Percentiles rank a stretch among this genome's conserved stretches.
Evolutionary conservation across 2,113 vertebrate species (phyloP).

Genomic region (Spilogale gracilis): DNA sequence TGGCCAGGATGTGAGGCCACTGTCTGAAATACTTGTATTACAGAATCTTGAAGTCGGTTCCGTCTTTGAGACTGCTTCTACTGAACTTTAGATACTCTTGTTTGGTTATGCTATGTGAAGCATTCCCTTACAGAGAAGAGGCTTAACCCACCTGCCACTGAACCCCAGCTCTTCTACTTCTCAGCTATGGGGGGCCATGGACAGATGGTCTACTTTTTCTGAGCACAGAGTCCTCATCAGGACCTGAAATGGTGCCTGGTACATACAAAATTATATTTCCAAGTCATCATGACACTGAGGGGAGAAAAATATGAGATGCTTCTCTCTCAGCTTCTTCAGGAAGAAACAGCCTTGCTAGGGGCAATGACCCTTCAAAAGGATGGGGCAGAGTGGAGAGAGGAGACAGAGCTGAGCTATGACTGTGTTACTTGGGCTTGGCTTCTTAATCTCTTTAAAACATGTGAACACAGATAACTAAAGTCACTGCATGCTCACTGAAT

Average conservation of each 20-base stretch:
- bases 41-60: background rate
- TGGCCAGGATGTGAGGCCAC: background rate
- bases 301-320: background rate
- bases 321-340: background rate
- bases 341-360: background rate
- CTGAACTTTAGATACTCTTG: background rate
- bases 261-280: background rate
- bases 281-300: background rate
- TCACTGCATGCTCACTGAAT: background rate
- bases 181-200: accelerated
- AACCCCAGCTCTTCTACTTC: background rate
- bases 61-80: background rate
- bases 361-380: background rate
- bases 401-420: background rate
- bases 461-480: background rate
- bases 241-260: background rate
- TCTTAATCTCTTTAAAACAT: background rate
- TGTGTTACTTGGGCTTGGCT: background rate
- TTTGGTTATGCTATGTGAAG: background rate
- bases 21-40: background rate
- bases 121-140: background rate
- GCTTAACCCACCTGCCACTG: accelerated
- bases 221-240: background rate
- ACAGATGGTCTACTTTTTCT: background rate
- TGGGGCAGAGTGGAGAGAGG: background rate